Evolutionary conservation across 1,140 invertebrate genomes (phyloP), one percentile per base, ranked within the genome.

Genomic region (Brachionus paranguensis): DNA sequence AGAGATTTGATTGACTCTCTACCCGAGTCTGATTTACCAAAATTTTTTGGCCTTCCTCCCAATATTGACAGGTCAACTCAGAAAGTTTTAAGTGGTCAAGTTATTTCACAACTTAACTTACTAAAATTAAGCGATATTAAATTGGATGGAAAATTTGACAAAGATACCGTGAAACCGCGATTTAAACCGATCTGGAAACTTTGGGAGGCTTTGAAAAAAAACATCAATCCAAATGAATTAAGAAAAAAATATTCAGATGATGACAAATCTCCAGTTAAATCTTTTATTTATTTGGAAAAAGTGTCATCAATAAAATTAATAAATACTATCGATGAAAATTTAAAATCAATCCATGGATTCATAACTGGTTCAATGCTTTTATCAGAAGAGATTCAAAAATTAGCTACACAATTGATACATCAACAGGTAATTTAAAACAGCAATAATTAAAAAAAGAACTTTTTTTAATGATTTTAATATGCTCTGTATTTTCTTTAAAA

Each of bases 41-140:
- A 91, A 6, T 92, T 92, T 85, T 94, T 95, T 88, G 94, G 94
- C 10, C 87, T 96, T 11, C 94, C 95, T 1, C 92, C 92, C 72
- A 96, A 96, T 87, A 93, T 95, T 74, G 92, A 94, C 84, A 89
- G 92, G 84, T 92, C 93, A 72, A 93, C 93, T 90, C 93, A 95
- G 88, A 91, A 92, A 85, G 92, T 92, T 45, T 91, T 91, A 12
- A 93, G 93, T 76, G 88, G 89, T 33, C 88, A 91, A 74, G 91
- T 94, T 10, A 91, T 95, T 64, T 86, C 88, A 10, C 91, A 93
- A 85, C 89, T 95, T 1, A 93, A 87, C 17, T 84, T 89, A 0
- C 84, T 90, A 14, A 88, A 88, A 86, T 83, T 89, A 53, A 86
- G 87, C 24, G 86, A 88, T 84, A 86, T 86, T 3, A 89, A 89